Conservation (phyloP, 2,888 invertebrate genomes). For the Drosophila mettleri region DNA sequence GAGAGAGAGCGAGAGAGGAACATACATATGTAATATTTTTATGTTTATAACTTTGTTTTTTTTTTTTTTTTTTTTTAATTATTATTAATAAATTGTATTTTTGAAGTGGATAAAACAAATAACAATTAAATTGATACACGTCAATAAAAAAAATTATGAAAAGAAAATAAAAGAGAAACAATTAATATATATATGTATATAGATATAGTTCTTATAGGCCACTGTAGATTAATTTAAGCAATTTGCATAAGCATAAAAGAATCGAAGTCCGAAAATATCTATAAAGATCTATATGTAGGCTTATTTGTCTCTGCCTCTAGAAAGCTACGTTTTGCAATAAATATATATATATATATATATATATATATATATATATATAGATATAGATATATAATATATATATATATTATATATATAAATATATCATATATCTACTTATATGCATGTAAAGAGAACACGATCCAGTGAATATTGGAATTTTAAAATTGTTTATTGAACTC, state of each 20-base stretch:
- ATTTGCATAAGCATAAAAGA: constrained; percentile 8
- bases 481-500: constrained; percentile 30
- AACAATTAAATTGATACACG: constrained; percentile 78
- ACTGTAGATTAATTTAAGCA: neutral
- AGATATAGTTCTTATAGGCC: constrained; percentile 20
- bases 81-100: constrained; percentile 78
- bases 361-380: too few species aligned
- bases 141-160: constrained; percentile 79
- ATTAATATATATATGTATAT: neutral
- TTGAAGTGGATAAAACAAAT: constrained; percentile 65
- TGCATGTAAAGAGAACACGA: neutral
- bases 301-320: neutral
- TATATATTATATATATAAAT: neutral
- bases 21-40: constrained; percentile 76
- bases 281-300: neutral
- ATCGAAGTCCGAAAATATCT: neutral
- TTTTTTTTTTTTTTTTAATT: constrained; percentile 69
- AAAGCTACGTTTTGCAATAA: too few species aligned
- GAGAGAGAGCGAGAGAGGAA: constrained; percentile 34
- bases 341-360: neutral
- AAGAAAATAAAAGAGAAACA: constrained; percentile 50
- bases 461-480: neutral
- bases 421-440: too few species aligned
- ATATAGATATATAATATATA: too few species aligned
- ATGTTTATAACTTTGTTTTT: constrained; percentile 74